Evolutionary conservation across 1,140 invertebrate species (phyloP), one percentile per base, ranked within the genome.

Genomic region (Gryon sp.): DNA sequence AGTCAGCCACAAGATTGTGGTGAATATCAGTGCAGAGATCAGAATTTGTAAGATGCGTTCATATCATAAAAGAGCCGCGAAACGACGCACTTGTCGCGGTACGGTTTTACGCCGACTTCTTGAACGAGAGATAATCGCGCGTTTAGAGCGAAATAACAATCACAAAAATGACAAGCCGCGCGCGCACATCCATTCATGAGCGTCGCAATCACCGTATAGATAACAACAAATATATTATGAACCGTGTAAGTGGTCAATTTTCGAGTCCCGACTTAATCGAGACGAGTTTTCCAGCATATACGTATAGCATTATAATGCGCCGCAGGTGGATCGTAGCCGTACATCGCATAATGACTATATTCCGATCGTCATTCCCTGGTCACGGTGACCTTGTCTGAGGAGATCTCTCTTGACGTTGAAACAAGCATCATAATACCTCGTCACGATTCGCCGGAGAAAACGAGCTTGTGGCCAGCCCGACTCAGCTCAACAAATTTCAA

Each of bases 321-420:
- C 70, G 72, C 76, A 76, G 66, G 60, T 73, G 73, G 34, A 68
- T 76, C 46, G 66, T 62, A 57, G 75, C 60, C 75, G 66, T 78
- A 40, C 40, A 76, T 76, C 69, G 59, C 57, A 60, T 82, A 79
- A 82, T 78, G 82, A 79, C 78, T 83, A 73, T 78, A 82, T 82
- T 74, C 68, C 81, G 78, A 82, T 82, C 80, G 69, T 76, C 74
- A 77, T 74, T 80, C 63, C 55, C 38, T 50, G 69, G 60, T 69
- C 69, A 50, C 48, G 76, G 48, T 79, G 77, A 80, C 50, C 77
- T 43, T 72, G 75, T 73, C 74, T 57, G 68, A 57, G 55, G 34
- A 73, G 77, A 77, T 77, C 75, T 66, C 79, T 74, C 32, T 38
- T 52, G 63, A 30, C 55, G 63, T 12, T 60, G 62, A 15, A 62